Evolutionary conservation across 2,113 vertebrate genomes (phyloP), one percentile per base, ranked within the genome.

Genomic region (Rhodinocichla rosea): DNA sequence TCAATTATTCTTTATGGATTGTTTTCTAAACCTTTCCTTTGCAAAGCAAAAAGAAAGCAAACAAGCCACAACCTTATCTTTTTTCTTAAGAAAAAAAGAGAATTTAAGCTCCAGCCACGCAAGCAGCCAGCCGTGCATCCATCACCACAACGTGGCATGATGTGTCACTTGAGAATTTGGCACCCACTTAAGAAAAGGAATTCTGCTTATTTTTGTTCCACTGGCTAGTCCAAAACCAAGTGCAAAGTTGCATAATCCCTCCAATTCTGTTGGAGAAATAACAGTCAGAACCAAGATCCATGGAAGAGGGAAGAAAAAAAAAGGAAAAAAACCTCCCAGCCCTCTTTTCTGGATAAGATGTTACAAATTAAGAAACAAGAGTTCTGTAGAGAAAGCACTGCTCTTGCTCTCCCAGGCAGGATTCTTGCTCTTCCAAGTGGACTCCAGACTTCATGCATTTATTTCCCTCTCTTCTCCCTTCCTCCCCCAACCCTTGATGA

Each of bases 201-300:
- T 98, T 95, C 85, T 96, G 90, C 94, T 95, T 96, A 79, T 89
- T 95, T 92, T 93, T 81, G 45, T 95, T 96, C 93, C 95, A 92
- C 85, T 83, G 83, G 30, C 74, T 59, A 87, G 69, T 78, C 75
- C 88, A 91, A 97, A 96, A 93, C 63, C 75, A 74, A 90, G 64
- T 90, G 74, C 82, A 92, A 96, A 79, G 53, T 95, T 97, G 95
- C 96, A 96, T 88, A 97, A 96, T 26, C 57, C 35, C 65, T 94
- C 74, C 91, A 95, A 82, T 30, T 93, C 90, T 24, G 30, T 75
- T 49, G 80, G 63, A 96, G 86, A 71, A 84, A 44, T 33, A 87
- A 57, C 28, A 94, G 44, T 82, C 64, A 89, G 90, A 96, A 88
- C 11, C 19, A 76, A 95, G 56, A 83, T 83, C 89, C 89, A 76